Conservation (phyloP, 2,888 invertebrate genomes). For the Tetheella fluctuosa region DNA sequence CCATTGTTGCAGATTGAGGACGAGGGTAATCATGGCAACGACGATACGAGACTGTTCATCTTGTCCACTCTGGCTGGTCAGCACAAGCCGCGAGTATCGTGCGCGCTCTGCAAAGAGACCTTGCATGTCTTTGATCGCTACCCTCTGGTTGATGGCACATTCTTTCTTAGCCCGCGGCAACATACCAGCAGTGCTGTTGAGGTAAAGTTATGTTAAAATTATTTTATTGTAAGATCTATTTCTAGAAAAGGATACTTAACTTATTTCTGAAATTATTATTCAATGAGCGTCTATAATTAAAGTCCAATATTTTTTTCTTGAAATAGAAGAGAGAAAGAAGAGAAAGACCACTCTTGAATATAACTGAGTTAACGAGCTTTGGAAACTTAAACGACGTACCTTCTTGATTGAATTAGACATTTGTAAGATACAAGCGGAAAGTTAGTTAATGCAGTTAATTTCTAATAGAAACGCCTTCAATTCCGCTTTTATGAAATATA, state of each 20-base stretch:
- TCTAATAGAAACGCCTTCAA: constrained; percentile 8
- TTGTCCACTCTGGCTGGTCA: constrained; percentile 96
- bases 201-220: constrained; percentile 79
- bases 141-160: constrained; percentile 98
- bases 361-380: constrained; percentile 14
- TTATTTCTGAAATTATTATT: neutral
- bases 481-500: constrained; percentile 14
- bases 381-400: constrained; percentile 12
- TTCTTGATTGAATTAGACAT: constrained; percentile 9
- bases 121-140: constrained; percentile 98
- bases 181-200: constrained; percentile 94
- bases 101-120: constrained; percentile 94
- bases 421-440: constrained; percentile 22
- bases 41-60: constrained; percentile 98
- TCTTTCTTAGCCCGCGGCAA: constrained; percentile 97
- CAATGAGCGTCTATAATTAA: neutral
- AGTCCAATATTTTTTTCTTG: neutral
- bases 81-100: constrained; percentile 93
- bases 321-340: too few species aligned
- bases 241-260: neutral
- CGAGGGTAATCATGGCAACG: constrained; percentile 99
- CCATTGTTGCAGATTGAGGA: constrained; percentile 95
- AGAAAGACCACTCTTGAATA: neutral
- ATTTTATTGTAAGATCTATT: neutral
- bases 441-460: constrained; percentile 13